Evolutionary conservation across 2,113 vertebrate species (phyloP).

Genomic region (Dascyllus trimaculatus): DNA sequence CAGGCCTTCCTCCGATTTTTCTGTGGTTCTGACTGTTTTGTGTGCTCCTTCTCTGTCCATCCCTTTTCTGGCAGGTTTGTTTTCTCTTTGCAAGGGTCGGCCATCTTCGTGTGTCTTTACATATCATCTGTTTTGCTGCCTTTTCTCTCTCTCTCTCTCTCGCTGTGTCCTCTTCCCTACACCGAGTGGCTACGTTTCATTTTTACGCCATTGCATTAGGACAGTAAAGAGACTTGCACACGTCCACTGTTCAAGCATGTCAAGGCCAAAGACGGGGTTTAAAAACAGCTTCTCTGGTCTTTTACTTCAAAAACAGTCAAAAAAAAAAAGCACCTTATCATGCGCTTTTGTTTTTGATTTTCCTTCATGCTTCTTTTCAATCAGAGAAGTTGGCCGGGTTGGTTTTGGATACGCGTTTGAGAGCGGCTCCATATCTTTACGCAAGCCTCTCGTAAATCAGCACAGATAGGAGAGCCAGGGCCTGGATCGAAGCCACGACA

Average conservation of each 20-base stretch:
- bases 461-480: conserved; percentile 19
- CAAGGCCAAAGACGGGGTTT: conserved; percentile 63
- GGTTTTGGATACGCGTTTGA: conserved; percentile 43
- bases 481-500: conserved; percentile 36
- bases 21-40: conserved; percentile 36
- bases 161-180: conserved; percentile 18
- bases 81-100: neutral
- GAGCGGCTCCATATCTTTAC: conserved; percentile 34
- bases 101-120: conserved; percentile 5
- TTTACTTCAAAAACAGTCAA: conserved; percentile 15
- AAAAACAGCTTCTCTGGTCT: conserved; percentile 28
- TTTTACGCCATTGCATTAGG: conserved; percentile 1
- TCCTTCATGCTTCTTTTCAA: conserved; percentile 10
- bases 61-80: conserved; percentile 10
- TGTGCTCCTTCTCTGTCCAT: conserved; percentile 6
- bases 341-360: conserved; percentile 23
- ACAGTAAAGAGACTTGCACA: conserved; percentile 23
- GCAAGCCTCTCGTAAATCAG: conserved; percentile 56
- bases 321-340: conserved; percentile 38
- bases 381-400: neutral
- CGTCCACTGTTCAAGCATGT: conserved; percentile 53
- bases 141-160: conserved; percentile 34
- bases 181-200: conserved; percentile 30
- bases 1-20: conserved; percentile 20
- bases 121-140: conserved; percentile 29